Evolutionary conservation across 2,888 invertebrate species (phyloP).

Genomic region (Limnephilus lunatus): DNA sequence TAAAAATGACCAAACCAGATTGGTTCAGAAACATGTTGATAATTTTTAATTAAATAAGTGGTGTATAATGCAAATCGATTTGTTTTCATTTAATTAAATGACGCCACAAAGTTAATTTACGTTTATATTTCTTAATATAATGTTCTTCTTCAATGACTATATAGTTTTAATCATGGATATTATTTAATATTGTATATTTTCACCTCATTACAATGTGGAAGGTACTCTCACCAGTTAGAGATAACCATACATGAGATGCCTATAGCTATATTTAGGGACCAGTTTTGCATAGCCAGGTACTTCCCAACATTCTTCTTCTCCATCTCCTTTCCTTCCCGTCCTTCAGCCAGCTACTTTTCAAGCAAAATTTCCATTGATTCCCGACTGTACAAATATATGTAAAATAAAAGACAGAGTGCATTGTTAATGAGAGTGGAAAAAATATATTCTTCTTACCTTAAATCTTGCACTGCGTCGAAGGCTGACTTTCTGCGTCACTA

Average conservation of each 20-base stretch:
- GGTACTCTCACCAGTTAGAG: neutral
- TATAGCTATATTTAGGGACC: neutral
- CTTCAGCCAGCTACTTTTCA: neutral
- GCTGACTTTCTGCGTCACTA: neutral
- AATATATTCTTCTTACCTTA: neutral
- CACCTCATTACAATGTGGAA: neutral
- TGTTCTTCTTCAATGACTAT: too few relatives aligned
- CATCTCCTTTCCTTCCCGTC: neutral
- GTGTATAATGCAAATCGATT: too few relatives aligned
- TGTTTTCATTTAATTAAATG: too few relatives aligned
- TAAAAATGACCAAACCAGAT: too few relatives aligned
- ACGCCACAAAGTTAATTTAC: too few relatives aligned
- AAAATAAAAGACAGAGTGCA: neutral
- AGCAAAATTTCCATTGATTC: neutral
- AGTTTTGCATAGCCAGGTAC: neutral
- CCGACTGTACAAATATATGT: neutral
- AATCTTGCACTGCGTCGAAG: neutral
- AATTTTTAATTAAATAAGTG: too few relatives aligned
- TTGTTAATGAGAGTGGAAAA: neutral
- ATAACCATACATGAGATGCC: neutral
- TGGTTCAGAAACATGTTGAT: too few relatives aligned
- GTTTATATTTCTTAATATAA: too few relatives aligned
- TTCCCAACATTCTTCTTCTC: neutral
- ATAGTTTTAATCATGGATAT: neutral
- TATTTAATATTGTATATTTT: neutral